Conservation (phyloP, 2,888 invertebrate species). For the Calameuta idolon region DNA sequence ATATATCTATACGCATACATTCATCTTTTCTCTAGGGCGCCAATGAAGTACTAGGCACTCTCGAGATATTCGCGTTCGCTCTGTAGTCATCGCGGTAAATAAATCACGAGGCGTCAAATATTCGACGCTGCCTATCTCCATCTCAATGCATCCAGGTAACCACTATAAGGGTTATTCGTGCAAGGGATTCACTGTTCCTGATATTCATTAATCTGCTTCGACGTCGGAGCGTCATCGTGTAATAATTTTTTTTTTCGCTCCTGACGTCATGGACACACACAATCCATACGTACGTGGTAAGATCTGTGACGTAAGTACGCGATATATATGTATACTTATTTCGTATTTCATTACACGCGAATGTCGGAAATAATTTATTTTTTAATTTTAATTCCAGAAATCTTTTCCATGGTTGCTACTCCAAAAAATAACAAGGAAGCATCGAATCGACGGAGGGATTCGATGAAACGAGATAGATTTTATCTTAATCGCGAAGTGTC, state of each 20-base stretch:
- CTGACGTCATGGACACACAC: background rate
- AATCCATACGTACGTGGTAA: background rate
- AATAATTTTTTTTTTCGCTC: background rate
- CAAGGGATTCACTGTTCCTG: background rate
- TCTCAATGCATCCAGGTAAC: background rate
- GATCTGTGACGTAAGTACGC: background rate
- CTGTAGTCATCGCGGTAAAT: slow-evolving; percentile 1
- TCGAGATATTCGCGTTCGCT: background rate
- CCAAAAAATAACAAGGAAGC: background rate
- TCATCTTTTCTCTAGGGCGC: background rate
- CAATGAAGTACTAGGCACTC: background rate
- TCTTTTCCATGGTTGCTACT: background rate
- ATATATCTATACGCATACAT: background rate
- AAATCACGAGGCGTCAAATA: slow-evolving; percentile 3
- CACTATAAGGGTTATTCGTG: background rate
- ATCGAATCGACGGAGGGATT: background rate
- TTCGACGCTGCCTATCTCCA: slow-evolving; percentile 1
- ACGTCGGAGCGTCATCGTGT: background rate
- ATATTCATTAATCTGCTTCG: slow-evolving; percentile 1
- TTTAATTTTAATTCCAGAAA: no score
- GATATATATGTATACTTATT: no score
- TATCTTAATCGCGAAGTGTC: background rate
- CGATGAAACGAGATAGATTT: background rate
- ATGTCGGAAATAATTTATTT: background rate
- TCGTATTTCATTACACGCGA: background rate